Evolutionary conservation across 2,113 vertebrate species (phyloP).

Genomic region (Salvelinus fontinalis): DNA sequence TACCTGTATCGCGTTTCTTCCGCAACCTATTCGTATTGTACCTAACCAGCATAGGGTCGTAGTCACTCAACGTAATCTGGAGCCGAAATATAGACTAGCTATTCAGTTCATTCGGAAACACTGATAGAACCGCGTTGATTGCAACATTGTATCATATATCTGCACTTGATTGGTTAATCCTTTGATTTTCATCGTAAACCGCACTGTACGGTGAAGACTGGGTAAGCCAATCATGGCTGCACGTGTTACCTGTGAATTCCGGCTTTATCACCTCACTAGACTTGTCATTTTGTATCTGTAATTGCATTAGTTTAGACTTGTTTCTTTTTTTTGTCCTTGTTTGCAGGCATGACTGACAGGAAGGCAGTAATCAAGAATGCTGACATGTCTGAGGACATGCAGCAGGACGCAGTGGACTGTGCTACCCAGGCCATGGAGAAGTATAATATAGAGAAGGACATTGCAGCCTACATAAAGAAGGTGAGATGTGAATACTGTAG

Average conservation of each 20-base stretch:
- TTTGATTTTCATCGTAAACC: too few relatives aligned
- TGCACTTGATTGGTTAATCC: too few relatives aligned
- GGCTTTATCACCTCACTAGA: not conserved
- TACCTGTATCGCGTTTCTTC: slow-evolving; percentile 68
- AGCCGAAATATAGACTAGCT: too few relatives aligned
- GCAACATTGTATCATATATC: too few relatives aligned
- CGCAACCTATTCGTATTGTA: slow-evolving; percentile 36
- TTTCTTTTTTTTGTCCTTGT: not conserved
- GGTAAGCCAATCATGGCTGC: not conserved
- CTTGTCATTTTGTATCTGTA: not conserved
- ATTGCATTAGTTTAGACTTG: too few relatives aligned
- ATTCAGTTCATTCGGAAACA: too few relatives aligned
- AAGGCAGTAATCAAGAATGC: slow-evolving; percentile 99
- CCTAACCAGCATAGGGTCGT: slow-evolving; percentile 14
- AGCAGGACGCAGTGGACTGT: slow-evolving; percentile 98
- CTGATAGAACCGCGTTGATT: too few relatives aligned
- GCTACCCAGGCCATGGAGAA: slow-evolving; percentile 99
- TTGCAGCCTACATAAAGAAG: slow-evolving; percentile 99
- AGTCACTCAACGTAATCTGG: not conserved
- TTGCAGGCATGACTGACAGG: slow-evolving; percentile 92
- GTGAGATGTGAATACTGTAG: slow-evolving; percentile 63
- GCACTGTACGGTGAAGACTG: too few relatives aligned
- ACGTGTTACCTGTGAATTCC: not conserved
- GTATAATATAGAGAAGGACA: slow-evolving; percentile 99
- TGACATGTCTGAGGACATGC: slow-evolving; percentile 99